These are phyloP conservation scores for Morbakka virulenta DNA, from an alignment of 30 jellyfish, hydroid and myxozoan species.

Conservation along the genomic window DNA sequence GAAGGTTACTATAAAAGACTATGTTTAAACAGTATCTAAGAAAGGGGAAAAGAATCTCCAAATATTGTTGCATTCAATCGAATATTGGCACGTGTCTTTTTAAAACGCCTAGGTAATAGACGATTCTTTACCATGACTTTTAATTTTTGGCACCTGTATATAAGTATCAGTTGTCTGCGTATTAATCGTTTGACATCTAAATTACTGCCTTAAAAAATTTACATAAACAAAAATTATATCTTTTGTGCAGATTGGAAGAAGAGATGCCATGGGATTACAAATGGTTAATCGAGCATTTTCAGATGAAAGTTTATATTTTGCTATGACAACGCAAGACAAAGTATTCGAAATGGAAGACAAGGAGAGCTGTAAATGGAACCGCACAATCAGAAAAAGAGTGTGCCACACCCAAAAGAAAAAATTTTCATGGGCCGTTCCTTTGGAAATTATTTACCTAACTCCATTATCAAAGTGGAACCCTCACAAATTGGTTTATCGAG, in stretches of 20 bases:
- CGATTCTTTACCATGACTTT: too few species aligned
- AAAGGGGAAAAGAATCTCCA: too few species aligned
- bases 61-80: too few species aligned
- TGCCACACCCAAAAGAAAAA: constrained; percentile 60
- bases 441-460: constrained; percentile 84
- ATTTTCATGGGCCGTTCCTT: constrained; percentile 97
- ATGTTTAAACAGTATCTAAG: too few species aligned
- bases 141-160: too few species aligned
- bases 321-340: constrained; percentile 79
- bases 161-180: too few species aligned
- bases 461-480: constrained; percentile 95
- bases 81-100: too few species aligned
- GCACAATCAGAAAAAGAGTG: constrained; percentile 10
- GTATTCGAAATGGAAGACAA: constrained; percentile 56
- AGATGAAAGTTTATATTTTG: constrained; percentile 72
- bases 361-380: constrained; percentile 39
- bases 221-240: too few species aligned
- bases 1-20: too few species aligned
- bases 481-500: constrained; percentile 60
- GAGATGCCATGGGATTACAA: constrained; percentile 91
- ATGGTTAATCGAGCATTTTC: constrained; percentile 64
- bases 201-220: too few species aligned
- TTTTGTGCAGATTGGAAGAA: constrained; percentile 29
- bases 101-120: too few species aligned
- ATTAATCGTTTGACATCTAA: too few species aligned